Conservation (phyloP, 35 echinoderm and acorn worm genomes). For the Nesometra sesokonis region DNA sequence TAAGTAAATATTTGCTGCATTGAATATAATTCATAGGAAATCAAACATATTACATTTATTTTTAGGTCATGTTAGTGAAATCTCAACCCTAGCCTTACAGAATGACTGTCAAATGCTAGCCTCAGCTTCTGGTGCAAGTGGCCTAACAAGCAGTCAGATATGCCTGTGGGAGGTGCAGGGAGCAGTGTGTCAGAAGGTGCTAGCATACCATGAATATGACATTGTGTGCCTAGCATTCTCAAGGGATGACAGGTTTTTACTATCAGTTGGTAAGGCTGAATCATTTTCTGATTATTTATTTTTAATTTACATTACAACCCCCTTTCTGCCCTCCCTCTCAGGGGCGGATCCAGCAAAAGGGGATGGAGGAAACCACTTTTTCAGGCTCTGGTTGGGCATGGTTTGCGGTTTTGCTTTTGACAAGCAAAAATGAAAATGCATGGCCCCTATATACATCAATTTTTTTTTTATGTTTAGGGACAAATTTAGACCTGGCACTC, state of each 20-base stretch:
- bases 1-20: no score
- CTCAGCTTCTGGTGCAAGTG: slow-evolving; percentile 78
- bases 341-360: no score
- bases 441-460: no score
- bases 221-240: slow-evolving; percentile 81
- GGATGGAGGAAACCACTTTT: not conserved
- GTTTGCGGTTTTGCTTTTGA: no score
- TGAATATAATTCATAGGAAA: no score
- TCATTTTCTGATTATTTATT: no score
- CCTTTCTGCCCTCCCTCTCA: not conserved
- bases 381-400: no score
- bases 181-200: slow-evolving; percentile 61
- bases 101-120: slow-evolving; percentile 83
- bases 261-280: slow-evolving; percentile 67
- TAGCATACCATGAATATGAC: slow-evolving; percentile 94
- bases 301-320: no score
- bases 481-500: no score
- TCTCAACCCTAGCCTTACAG: slow-evolving; percentile 70
- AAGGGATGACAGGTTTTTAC: slow-evolving; percentile 87
- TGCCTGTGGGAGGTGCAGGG: slow-evolving; percentile 86
- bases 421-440: no score
- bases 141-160: slow-evolving; percentile 84
- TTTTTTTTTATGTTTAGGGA: no score
- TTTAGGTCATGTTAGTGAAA: slow-evolving; percentile 88
- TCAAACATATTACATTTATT: not conserved